Evolutionary conservation across 1,140 invertebrate species (phyloP).

Genomic region (Lasioglossum baleicum): DNA sequence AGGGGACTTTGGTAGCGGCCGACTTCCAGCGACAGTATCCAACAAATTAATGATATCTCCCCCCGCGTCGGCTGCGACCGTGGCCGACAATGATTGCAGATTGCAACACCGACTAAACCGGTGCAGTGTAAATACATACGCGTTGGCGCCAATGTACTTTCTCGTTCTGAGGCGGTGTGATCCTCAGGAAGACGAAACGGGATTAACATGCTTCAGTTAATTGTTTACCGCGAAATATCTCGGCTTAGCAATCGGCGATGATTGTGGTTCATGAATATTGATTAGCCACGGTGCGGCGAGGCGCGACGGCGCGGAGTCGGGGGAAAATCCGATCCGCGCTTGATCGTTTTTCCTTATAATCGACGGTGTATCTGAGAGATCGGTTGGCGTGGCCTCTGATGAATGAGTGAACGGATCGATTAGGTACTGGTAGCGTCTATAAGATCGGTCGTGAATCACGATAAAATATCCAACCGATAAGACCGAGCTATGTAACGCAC

Average conservation of each 20-base stretch:
- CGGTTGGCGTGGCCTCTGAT: not conserved
- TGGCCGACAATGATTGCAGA: not conserved
- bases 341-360: not conserved
- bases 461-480: constrained; percentile 43
- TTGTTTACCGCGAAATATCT: not conserved
- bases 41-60: too few relatives aligned
- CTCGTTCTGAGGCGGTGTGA: not conserved
- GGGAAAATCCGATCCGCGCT: not conserved
- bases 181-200: not conserved
- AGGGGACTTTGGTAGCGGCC: too few relatives aligned
- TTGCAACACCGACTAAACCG: constrained; percentile 10
- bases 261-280: too few relatives aligned
- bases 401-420: not conserved
- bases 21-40: too few relatives aligned
- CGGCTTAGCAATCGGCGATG: too few relatives aligned
- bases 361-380: not conserved
- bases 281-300: too few relatives aligned
- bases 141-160: constrained; percentile 23
- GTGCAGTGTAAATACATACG: not conserved
- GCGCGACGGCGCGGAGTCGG: too few relatives aligned
- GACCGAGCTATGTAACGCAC: not conserved
- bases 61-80: too few relatives aligned
- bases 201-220: not conserved
- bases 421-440: not conserved
- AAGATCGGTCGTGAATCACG: not conserved